Conservation (phyloP, 2,888 invertebrate genomes). For the Acanthosepion lycidas region DNA sequence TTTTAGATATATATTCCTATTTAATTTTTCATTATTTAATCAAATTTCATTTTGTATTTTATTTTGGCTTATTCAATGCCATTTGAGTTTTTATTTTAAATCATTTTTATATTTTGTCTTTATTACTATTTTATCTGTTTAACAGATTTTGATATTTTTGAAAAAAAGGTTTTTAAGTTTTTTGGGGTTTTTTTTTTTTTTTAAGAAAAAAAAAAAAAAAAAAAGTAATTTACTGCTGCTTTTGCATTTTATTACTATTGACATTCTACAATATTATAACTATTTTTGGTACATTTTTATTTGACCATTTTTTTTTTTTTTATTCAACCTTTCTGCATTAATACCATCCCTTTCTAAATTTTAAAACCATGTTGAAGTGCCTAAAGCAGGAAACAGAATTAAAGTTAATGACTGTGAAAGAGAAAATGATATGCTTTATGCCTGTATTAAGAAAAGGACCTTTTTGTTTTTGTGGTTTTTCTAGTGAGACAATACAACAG, state of each 20-base stretch:
- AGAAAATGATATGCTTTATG: not conserved
- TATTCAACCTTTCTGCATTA: not conserved
- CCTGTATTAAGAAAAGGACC: not conserved
- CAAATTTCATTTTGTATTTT: too few relatives aligned
- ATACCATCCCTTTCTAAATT: not conserved
- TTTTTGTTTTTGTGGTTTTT: not conserved
- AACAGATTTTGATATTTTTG: too few relatives aligned
- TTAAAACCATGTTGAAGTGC: not conserved
- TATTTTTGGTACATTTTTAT: not conserved
- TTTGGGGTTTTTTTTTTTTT: too few relatives aligned
- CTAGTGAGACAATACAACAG: not conserved
- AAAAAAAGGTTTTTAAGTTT: too few relatives aligned
- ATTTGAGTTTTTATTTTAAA: too few relatives aligned
- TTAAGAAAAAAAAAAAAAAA: not conserved
- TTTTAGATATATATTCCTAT: too few relatives aligned
- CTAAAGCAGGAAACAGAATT: not conserved
- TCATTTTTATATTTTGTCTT: too few relatives aligned
- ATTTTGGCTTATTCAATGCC: too few relatives aligned
- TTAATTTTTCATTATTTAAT: too few relatives aligned
- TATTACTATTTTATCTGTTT: too few relatives aligned
- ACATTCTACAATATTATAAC: not conserved
- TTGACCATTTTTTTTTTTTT: not conserved
- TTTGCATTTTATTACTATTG: not conserved
- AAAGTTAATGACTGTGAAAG: constrained; percentile 21
- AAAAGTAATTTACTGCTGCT: not conserved